Evolutionary conservation across 2,113 vertebrate genomes (phyloP).

Genomic region (Conger conger): DNA sequence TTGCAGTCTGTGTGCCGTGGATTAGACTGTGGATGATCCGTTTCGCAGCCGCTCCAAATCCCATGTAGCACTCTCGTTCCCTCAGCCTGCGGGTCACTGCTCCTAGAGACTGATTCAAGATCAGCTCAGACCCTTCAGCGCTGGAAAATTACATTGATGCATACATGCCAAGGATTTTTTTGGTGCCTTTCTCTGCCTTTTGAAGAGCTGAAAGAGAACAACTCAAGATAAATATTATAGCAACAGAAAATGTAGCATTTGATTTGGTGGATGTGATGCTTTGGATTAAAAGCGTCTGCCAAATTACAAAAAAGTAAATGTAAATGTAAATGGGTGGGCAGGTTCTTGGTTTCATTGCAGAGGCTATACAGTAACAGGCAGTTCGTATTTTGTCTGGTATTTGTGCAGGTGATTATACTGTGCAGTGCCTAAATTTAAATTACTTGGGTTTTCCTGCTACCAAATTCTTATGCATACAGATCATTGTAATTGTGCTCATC

Average conservation of each 20-base stretch:
- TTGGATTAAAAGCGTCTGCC: too few relatives aligned
- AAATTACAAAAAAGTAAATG: too few relatives aligned
- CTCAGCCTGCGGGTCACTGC: neutral
- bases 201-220: neutral
- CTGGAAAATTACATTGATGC: neutral
- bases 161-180: neutral
- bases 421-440: slow-evolving; percentile 47
- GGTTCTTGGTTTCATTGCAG: neutral
- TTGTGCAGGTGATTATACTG: neutral
- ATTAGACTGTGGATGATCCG: slow-evolving; percentile 60
- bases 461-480: slow-evolving; percentile 36
- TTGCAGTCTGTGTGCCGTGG: slow-evolving; percentile 65
- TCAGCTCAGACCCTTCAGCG: neutral
- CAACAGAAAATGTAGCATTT: neutral
- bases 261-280: neutral
- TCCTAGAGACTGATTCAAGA: neutral
- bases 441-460: slow-evolving; percentile 39
- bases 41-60: neutral
- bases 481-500: slow-evolving; percentile 18
- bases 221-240: neutral
- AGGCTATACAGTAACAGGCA: neutral
- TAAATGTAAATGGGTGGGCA: too few relatives aligned
- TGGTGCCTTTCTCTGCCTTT: neutral
- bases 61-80: neutral
- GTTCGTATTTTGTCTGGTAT: neutral